phyloP scores from a whole-genome alignment of 2,888 invertebrate species.

The Pollenia amentaria region DNA sequence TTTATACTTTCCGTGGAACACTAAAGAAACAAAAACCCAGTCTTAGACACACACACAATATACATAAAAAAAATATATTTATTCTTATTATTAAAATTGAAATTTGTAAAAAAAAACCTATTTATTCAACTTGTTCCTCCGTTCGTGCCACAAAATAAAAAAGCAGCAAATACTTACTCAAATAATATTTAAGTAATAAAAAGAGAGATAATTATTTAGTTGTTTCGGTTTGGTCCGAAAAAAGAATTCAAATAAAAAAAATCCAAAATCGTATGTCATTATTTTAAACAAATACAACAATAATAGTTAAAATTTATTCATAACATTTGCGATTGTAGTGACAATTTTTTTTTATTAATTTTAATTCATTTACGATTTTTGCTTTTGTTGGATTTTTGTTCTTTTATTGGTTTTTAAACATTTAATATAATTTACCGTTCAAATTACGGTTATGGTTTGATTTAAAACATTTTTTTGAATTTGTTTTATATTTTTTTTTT shows the following conservation, averaged over 20 bases:
- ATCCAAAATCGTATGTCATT: neutral
- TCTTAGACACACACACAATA: constrained; percentile 28
- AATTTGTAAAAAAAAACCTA: neutral
- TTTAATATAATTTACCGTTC: constrained; percentile 79
- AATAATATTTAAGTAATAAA: constrained; percentile 22
- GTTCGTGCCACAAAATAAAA: constrained; percentile 39
- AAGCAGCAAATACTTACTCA: neutral
- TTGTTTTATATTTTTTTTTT: constrained; percentile 20
- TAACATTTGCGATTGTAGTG: neutral
- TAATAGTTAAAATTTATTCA: constrained; percentile 21
- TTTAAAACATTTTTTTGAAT: constrained; percentile 12
- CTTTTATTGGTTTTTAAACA: constrained; percentile 65
- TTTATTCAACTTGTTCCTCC: constrained; percentile 16
- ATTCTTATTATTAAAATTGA: constrained; percentile 46
- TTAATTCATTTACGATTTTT: constrained; percentile 40
- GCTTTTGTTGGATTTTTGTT: constrained; percentile 56
- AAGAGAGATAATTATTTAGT: constrained; percentile 1
- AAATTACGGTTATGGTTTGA: constrained; percentile 76
- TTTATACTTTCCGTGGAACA: constrained; percentile 44
- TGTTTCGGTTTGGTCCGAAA: neutral
- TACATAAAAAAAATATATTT: constrained; percentile 7
- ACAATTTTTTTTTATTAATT: constrained; percentile 36
- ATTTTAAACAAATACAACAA: constrained; percentile 6
- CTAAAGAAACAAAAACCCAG: constrained; percentile 23
- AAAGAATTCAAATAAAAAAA: neutral